A percentile compares a stretch with the other conserved stretches of the same genome.
Conservation (phyloP, 1,140 invertebrate genomes). For the Portunus trituberculatus region DNA sequence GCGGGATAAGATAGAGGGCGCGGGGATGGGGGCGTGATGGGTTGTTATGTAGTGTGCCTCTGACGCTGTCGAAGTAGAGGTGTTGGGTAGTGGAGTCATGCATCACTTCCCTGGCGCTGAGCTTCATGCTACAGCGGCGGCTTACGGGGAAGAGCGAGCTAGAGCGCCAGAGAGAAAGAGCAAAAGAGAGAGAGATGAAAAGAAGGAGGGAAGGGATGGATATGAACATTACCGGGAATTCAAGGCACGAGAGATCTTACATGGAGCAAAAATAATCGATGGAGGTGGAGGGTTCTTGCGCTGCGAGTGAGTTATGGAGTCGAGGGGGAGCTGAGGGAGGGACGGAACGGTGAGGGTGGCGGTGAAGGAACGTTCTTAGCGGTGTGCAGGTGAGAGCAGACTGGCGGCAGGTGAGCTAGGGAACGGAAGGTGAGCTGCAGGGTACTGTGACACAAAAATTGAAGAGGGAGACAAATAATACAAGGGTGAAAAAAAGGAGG, state of each 20-base stretch:
- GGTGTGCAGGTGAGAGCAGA: not conserved
- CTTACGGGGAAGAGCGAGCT: not conserved
- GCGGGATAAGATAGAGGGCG: not conserved
- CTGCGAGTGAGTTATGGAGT: not conserved
- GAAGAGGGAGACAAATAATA: not conserved
- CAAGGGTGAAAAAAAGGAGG: not conserved
- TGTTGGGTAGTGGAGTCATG: slow-evolving; percentile 36
- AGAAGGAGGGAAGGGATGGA: not conserved
- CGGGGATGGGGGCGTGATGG: not conserved
- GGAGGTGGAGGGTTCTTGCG: not conserved
- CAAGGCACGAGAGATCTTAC: not conserved
- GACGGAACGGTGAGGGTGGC: not conserved
- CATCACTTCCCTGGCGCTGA: not conserved
- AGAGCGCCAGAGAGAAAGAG: not conserved
- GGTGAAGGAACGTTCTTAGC: not conserved
- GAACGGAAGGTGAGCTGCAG: not conserved
- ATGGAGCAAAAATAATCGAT: not conserved
- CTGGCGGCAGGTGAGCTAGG: too few species aligned
- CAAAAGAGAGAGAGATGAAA: not conserved
- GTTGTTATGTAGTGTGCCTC: not conserved
- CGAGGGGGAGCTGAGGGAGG: not conserved
- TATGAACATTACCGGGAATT: not conserved
- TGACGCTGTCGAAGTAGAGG: slow-evolving; percentile 38
- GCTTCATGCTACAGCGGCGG: not conserved
- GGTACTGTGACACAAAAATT: not conserved